Base-by-base conservation (phyloP, 2,888 invertebrate species). In the Mayetiola destructor region DNA sequence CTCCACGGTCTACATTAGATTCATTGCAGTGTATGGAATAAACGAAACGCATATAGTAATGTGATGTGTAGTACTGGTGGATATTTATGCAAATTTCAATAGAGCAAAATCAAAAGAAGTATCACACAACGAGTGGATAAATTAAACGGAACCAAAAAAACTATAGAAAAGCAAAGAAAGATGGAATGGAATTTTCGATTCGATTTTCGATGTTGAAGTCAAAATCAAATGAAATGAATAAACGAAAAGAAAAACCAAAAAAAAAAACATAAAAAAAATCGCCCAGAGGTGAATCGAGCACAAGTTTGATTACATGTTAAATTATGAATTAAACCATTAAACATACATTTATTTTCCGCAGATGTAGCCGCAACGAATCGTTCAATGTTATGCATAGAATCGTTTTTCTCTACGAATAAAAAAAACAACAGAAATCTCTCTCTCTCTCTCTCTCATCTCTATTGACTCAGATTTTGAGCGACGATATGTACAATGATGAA, bases 301-400 rank as follows among this genome's bases (percentile, higher is more conserved):
- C 27, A 48, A 48, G 48, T 48, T 48, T 48, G 48, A 48, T 48
- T 48, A 48, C 27, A 48, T 48, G 48, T 48, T 48, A 48, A 48
- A 48, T 48, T 48, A 48, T 48, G 48, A 27, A 48, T 48, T 48
- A 27, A 27, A 48, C 27, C 48, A 27, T 40, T 40, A 40, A 40
- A 40, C 40, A 40, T 40, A 21, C 40, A 40, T 40, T 40, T 40
- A 40, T 48, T 48, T 48, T 16, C 23, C 27, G 29, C 27, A 14
- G 48, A 48, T 48, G 48, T 16, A 48, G n/a, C 48, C 48, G 27
- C 48, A 48, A 27, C 27, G 48, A 48, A 48, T 48, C 48, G 48
- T 48, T 48, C n/a, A 14, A 48, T n/a, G 14, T 16, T 48, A 4
- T 27, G 29, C 48, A 12, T 12, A 14, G 27, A 14, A 48, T 48